phyloP scores from a whole-genome alignment of 1,140 invertebrate species.

The Druon quercuslanigerum region DNA sequence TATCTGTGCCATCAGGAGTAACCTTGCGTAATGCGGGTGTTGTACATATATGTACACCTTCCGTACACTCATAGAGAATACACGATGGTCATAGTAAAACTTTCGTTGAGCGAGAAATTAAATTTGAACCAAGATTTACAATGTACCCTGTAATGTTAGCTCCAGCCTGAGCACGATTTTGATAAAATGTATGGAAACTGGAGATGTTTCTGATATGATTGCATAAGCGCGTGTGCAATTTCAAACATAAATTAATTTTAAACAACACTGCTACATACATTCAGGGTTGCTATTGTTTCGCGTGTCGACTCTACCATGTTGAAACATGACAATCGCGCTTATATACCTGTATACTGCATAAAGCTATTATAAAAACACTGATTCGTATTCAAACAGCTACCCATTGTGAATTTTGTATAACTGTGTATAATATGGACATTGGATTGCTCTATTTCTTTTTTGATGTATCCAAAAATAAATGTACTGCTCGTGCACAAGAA shows the following conservation, averaged over 20 bases:
- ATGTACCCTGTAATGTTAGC: constrained; percentile 9
- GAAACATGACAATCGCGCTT: neutral
- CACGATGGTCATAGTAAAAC: neutral
- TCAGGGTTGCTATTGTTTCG: neutral
- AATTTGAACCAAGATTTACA: constrained; percentile 50
- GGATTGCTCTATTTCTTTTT: neutral
- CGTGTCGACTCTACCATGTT: neutral
- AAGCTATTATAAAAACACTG: neutral
- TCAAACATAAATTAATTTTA: constrained; percentile 7
- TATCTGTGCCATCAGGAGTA: neutral
- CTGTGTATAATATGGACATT: neutral
- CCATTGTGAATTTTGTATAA: neutral
- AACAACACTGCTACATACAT: neutral
- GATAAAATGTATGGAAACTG: too few species aligned
- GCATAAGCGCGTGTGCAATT: neutral
- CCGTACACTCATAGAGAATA: too few species aligned
- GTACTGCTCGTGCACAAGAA: too few species aligned
- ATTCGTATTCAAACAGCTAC: neutral
- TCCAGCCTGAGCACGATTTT: too few species aligned
- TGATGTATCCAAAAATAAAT: neutral
- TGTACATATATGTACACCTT: too few species aligned
- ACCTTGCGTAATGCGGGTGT: too few species aligned
- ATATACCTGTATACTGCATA: neutral
- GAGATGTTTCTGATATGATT: too few species aligned
- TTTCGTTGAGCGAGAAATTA: constrained; percentile 51